phyloP scores from a whole-genome alignment of 2,888 invertebrate genomes.

The Reticulitermes lucifugus region DNA sequence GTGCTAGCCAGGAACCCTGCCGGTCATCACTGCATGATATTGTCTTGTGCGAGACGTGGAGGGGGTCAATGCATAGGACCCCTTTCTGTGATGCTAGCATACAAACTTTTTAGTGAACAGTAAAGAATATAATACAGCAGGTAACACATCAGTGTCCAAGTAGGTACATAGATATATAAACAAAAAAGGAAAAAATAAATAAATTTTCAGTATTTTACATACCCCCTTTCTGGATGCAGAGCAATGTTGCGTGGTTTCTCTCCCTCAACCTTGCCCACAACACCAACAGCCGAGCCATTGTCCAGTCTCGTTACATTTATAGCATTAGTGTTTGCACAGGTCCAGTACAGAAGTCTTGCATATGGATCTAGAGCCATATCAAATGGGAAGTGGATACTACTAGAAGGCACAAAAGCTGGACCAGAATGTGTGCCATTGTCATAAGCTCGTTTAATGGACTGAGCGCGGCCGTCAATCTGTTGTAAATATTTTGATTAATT shows the following conservation, averaged over 20 bases:
- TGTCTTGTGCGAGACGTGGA: too few species aligned
- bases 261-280: constrained; percentile 79
- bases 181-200: constrained; percentile 38
- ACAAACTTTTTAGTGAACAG: too few species aligned
- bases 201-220: constrained; percentile 50
- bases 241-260: constrained; percentile 88
- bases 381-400: constrained; percentile 72
- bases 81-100: too few species aligned
- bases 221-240: constrained; percentile 86
- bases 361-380: constrained; percentile 90
- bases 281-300: constrained; percentile 72
- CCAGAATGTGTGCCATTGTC: constrained; percentile 72
- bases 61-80: too few species aligned
- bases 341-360: constrained; percentile 89
- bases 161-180: neutral
- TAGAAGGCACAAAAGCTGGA: constrained; percentile 69
- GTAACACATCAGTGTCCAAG: neutral
- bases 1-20: too few species aligned
- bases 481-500: too few species aligned
- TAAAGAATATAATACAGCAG: constrained; percentile 35
- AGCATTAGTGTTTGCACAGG: constrained; percentile 83
- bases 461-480: constrained; percentile 76
- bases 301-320: constrained; percentile 89
- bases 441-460: constrained; percentile 76
- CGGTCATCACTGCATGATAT: too few species aligned